Percentiles rank a stretch among this genome's conserved stretches.
Evolutionary conservation across 2,113 vertebrate genomes (phyloP).

Genomic region (Aspidoscelis tigris): DNA sequence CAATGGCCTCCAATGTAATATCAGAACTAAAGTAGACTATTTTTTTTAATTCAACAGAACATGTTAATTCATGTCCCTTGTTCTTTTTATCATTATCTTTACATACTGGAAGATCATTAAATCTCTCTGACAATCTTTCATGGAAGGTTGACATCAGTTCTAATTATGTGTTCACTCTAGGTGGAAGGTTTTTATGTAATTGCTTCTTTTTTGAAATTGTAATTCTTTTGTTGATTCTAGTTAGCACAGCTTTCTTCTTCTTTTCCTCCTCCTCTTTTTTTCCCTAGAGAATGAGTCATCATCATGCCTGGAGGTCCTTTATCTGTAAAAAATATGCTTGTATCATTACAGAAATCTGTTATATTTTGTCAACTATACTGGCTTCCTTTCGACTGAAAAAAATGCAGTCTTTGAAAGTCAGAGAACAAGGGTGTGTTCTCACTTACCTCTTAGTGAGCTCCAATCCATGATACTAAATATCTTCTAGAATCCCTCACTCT

Average conservation of each 20-base stretch:
- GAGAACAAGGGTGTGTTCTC: neutral
- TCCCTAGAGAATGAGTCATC: neutral
- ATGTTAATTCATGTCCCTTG: neutral
- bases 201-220: conserved; percentile 21
- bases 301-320: neutral
- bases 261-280: too few relatives aligned
- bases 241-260: conserved; percentile 9
- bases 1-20: neutral
- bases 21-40: neutral
- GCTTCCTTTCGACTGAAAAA: neutral
- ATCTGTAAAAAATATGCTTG: neutral
- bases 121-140: neutral
- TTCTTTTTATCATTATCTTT: neutral
- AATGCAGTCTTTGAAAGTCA: neutral
- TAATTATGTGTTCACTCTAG: neutral
- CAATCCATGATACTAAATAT: too few relatives aligned
- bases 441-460: too few relatives aligned
- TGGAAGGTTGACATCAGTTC: conserved; percentile 28
- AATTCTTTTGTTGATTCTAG: neutral
- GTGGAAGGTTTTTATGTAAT: neutral
- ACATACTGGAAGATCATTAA: conserved; percentile 27
- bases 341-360: neutral
- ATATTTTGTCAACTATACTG: neutral
- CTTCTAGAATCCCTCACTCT: too few relatives aligned
- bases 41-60: accelerated